A percentile compares a stretch with the other conserved stretches of the same genome.
Conservation (phyloP, 1,140 invertebrate genomes). For the Myzus persicae region DNA sequence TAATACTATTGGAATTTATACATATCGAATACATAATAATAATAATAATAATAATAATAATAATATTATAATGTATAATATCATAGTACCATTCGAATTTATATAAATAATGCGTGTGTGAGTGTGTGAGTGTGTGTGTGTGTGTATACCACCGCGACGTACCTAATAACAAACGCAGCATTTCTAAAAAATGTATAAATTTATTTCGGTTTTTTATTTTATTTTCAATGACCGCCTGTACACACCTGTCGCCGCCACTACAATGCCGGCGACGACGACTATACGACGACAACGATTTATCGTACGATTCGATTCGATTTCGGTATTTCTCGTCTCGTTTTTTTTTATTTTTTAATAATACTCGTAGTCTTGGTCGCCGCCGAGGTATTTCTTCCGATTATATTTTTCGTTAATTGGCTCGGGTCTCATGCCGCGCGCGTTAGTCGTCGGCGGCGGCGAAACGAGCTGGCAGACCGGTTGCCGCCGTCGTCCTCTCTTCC, state of each 20-base stretch:
- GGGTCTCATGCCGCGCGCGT: constrained; percentile 55
- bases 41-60: too few relatives aligned
- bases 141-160: constrained; percentile 6
- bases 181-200: constrained; percentile 32
- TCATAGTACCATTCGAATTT: background rate
- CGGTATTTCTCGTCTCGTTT: constrained; percentile 53
- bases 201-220: constrained; percentile 40
- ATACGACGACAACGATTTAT: constrained; percentile 47
- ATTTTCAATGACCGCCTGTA: constrained; percentile 28
- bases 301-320: constrained; percentile 55
- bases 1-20: constrained; percentile 41
- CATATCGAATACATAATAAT: background rate
- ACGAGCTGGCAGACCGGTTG: constrained; percentile 50
- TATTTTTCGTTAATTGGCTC: constrained; percentile 59
- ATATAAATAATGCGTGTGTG: background rate
- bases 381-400: constrained; percentile 51
- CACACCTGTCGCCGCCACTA: constrained; percentile 44
- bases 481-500: constrained; percentile 36
- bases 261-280: constrained; percentile 24
- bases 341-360: constrained; percentile 44
- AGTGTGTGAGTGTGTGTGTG: background rate
- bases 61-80: constrained; percentile 14
- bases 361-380: constrained; percentile 38
- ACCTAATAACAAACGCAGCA: constrained; percentile 26
- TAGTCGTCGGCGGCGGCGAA: constrained; percentile 41